Base-by-base conservation (phyloP, 2,888 invertebrate species). In the Caradrina kadenii region DNA sequence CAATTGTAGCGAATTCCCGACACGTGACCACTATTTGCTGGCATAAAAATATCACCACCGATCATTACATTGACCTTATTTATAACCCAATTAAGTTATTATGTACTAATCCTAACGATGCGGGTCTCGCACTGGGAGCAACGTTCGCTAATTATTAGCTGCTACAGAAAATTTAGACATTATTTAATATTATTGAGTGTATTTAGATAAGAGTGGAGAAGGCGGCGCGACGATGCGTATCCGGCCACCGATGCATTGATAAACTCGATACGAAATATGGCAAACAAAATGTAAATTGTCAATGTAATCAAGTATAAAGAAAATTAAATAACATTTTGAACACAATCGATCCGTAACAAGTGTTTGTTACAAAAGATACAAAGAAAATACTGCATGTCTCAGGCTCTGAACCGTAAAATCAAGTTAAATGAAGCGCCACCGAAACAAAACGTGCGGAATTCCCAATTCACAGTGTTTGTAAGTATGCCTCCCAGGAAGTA, bases 11-110 rank as follows among this genome's bases (percentile, higher is more conserved):
- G 92, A 93, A 94, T 93, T 89, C 83, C 76, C 83, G 90, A 70
- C 95, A 95, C 95, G 95, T 95, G 95, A 94, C 95, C 94, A 88
- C 92, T 93, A 94, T 95, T 94, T 93, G 92, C 86, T 84, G 86
- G 89, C 88, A 87, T 92, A 90, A 93, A 91, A 88, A 86, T 91
- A 93, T 92, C 92, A 90, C 90, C 91, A 90, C 88, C 82, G 85
- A 89, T 91, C 88, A 91, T 91, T 91, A 87, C 86, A 88, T 90
- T 90, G 87, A 87, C 87, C 89, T 93, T 93, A 93, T 94, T 94
- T 94, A 93, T 90, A 88, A 86, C 84, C 84, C 93, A 93, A 95
- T 96, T 94, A 94, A 94, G 92, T 88, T 90, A 87, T 92, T 89
- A 88, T 88, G 87, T 85, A 83, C 82, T 81, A 80, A 89, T 88